Conservation (phyloP, 1,140 invertebrate species). For the Venustaconcha ellipsiformis region DNA sequence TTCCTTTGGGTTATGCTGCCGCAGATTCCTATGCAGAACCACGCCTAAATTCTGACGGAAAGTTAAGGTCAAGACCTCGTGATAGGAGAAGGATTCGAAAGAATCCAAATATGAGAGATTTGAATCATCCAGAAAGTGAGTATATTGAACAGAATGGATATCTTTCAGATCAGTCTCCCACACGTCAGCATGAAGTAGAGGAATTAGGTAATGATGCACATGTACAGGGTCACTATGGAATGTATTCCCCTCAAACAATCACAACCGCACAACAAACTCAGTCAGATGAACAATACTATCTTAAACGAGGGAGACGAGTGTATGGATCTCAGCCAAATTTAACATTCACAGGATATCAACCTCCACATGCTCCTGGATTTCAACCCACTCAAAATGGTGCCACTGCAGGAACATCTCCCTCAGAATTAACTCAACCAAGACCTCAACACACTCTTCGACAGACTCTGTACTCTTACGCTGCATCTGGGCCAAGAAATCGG, state of each 20-base stretch:
- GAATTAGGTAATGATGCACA: conserved; percentile 3
- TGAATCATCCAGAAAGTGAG: conserved; percentile 11
- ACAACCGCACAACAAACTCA: conserved; percentile 36
- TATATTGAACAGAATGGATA: conserved; percentile 31
- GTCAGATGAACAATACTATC: conserved; percentile 24
- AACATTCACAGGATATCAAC: conserved; percentile 26
- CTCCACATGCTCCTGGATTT: background rate
- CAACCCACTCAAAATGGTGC: conserved; percentile 3
- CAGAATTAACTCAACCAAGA: background rate
- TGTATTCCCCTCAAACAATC: conserved; percentile 27
- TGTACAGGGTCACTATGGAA: conserved; percentile 34
- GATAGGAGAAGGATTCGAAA: conserved; percentile 26
- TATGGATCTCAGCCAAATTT: conserved; percentile 26
- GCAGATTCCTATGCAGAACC: conserved; percentile 52
- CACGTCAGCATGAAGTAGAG: conserved; percentile 30
- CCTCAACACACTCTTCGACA: conserved; percentile 18
- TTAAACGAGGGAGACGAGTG: conserved; percentile 21
- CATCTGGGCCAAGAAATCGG: background rate
- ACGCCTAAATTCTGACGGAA: conserved; percentile 4
- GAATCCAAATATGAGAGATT: conserved; percentile 26
- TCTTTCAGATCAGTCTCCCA: conserved; percentile 38
- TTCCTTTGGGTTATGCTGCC: conserved; percentile 59
- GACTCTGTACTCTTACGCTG: conserved; percentile 30
- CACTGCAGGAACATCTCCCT: conserved; percentile 13
- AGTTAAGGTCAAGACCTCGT: conserved; percentile 14